Percentiles rank a stretch among this genome's conserved stretches.
These are phyloP conservation scores for Morone chrysops DNA, from an alignment of 2,113 vertebrate genomes.

Conservation along the genomic window DNA sequence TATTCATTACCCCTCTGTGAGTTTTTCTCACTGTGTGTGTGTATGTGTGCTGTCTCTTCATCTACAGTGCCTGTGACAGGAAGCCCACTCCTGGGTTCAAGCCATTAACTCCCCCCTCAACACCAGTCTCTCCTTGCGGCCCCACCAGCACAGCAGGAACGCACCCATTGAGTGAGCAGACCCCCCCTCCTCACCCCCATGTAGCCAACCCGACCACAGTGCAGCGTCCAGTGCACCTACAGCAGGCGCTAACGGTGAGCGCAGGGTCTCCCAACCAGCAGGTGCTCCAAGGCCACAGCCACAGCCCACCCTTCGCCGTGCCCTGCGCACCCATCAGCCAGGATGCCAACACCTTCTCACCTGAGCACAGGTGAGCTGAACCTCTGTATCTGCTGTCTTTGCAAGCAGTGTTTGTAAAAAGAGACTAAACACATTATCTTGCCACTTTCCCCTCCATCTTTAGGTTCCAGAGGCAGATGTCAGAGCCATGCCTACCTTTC, in stretches of 20 bases:
- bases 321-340: conserved; percentile 89
- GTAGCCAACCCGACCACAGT: conserved; percentile 72
- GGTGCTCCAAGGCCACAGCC: conserved; percentile 72
- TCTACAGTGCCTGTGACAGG: conserved; percentile 95
- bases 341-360: conserved; percentile 87
- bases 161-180: conserved; percentile 70
- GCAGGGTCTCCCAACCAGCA: conserved; percentile 72
- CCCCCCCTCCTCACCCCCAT: conserved; percentile 76
- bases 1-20: not conserved
- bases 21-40: not conserved
- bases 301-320: conserved; percentile 89
- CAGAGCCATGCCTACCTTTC: conserved; percentile 89
- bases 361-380: conserved; percentile 93
- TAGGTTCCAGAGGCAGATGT: conserved; percentile 97
- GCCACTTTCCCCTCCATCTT: not conserved
- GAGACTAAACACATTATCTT: not conserved
- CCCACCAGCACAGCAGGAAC: conserved; percentile 67
- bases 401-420: not conserved
- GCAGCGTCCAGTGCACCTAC: conserved; percentile 65
- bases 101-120: conserved; percentile 94
- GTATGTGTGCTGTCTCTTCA: not conserved
- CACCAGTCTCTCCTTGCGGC: conserved; percentile 88
- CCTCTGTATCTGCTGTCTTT: not conserved
- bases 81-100: conserved; percentile 92
- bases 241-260: conserved; percentile 57